Conservation (phyloP, 2,888 invertebrate genomes). For the Amblyteles armatorius region DNA sequence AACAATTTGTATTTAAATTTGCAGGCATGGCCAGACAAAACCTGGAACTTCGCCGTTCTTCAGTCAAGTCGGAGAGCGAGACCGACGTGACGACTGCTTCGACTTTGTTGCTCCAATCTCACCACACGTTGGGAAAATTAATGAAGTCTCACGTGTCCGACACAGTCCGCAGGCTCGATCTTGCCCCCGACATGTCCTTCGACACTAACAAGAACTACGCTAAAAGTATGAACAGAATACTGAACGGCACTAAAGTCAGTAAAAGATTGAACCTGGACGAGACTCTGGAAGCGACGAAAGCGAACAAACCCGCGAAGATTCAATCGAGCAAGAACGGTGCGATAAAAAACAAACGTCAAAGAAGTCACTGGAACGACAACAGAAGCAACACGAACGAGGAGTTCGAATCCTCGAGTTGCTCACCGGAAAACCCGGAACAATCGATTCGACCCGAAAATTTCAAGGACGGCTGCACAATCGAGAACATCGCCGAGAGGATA, state of each 20-base stretch:
- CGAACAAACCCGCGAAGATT: conserved; percentile 38
- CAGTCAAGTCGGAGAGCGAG: conserved; percentile 47
- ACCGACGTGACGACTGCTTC: conserved; percentile 54
- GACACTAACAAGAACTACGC: conserved; percentile 82
- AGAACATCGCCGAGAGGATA: conserved; percentile 82
- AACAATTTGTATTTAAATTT: background rate
- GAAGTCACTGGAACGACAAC: conserved; percentile 56
- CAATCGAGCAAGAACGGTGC: conserved; percentile 47
- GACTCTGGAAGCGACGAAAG: conserved; percentile 23
- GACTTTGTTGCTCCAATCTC: conserved; percentile 20
- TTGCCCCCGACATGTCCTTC: conserved; percentile 73
- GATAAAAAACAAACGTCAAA: conserved; percentile 56
- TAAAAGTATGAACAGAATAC: conserved; percentile 74
- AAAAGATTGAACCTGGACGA: conserved; percentile 75
- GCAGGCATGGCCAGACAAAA: conserved; percentile 78
- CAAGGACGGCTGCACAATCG: conserved; percentile 70
- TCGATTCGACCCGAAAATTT: conserved; percentile 44
- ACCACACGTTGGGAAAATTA: conserved; percentile 57
- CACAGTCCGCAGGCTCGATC: conserved; percentile 72
- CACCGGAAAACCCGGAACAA: conserved; percentile 39
- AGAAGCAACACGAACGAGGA: conserved; percentile 59
- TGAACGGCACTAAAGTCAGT: conserved; percentile 80
- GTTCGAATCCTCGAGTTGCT: conserved; percentile 58
- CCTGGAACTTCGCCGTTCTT: conserved; percentile 43
- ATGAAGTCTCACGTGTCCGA: conserved; percentile 71